Evolutionary conservation across 2,113 vertebrate species (phyloP).

Genomic region (Grammomys dolichurus): DNA sequence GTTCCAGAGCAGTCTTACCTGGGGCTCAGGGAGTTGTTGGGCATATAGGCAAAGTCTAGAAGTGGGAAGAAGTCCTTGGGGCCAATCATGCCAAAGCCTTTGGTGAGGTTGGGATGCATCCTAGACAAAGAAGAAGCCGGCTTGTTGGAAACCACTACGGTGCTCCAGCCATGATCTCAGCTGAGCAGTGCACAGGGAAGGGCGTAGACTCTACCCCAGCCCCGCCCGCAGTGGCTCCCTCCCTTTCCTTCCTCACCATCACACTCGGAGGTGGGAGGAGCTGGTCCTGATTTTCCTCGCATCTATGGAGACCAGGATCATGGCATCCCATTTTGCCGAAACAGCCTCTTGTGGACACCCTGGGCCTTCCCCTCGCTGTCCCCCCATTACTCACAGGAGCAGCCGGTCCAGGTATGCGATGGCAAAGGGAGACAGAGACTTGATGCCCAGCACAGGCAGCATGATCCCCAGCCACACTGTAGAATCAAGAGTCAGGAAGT

Average conservation of each 20-base stretch:
- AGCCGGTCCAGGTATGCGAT: conserved; percentile 95
- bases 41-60: conserved; percentile 98
- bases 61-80: conserved; percentile 98
- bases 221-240: not conserved
- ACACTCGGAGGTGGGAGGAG: conserved; percentile 45
- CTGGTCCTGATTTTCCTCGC: conserved; percentile 36
- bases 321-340: not conserved
- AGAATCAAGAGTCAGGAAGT: not conserved
- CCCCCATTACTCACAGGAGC: conserved; percentile 91
- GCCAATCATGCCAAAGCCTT: conserved; percentile 97
- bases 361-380: not conserved
- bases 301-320: conserved; percentile 23
- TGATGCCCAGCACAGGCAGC: conserved; percentile 97
- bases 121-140: conserved; percentile 80
- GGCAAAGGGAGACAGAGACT: conserved; percentile 93
- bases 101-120: conserved; percentile 95
- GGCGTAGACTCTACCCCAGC: not conserved
- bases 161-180: not conserved
- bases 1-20: conserved; percentile 85
- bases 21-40: conserved; percentile 94
- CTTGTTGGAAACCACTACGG: not conserved
- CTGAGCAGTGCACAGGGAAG: not conserved
- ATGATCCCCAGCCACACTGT: conserved; percentile 97
- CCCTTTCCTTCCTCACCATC: conserved; percentile 55
- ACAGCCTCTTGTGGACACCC: not conserved